phyloP scores from a whole-genome alignment of 2,797 vertebrate genomes.

The Pristis pectinata region DNA sequence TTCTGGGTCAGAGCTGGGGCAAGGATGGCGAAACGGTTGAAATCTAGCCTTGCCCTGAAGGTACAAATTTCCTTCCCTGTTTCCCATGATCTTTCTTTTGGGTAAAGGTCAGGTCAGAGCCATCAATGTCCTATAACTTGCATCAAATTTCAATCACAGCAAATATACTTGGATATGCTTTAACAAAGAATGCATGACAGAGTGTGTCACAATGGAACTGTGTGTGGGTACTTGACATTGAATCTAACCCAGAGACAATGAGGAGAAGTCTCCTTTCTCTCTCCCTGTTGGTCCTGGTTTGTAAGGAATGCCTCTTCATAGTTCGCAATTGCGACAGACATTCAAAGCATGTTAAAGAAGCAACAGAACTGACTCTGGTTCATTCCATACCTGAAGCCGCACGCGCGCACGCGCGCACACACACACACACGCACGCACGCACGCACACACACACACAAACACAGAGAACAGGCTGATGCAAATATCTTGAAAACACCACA shows the following conservation, averaged over 20 bases:
- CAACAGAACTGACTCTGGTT: neutral
- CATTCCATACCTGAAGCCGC: neutral
- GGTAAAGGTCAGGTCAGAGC: neutral
- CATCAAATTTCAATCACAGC: neutral
- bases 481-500: neutral
- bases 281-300: neutral
- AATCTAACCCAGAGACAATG: neutral
- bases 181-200: neutral
- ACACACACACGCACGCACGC: too few species aligned
- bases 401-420: neutral
- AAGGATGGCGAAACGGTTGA: neutral
- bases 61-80: neutral
- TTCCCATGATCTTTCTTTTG: neutral
- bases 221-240: neutral
- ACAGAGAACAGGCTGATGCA: neutral
- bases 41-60: neutral
- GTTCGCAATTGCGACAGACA: neutral
- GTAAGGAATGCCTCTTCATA: neutral
- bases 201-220: neutral
- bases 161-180: neutral
- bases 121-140: neutral
- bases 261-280: neutral
- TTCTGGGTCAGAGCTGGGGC: neutral
- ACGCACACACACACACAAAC: too few species aligned
- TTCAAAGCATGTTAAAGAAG: neutral